Percentiles rank a stretch among this genome's conserved stretches.
Conservation (phyloP, 2,113 vertebrate genomes). For the Illadopsis cleaveri region DNA sequence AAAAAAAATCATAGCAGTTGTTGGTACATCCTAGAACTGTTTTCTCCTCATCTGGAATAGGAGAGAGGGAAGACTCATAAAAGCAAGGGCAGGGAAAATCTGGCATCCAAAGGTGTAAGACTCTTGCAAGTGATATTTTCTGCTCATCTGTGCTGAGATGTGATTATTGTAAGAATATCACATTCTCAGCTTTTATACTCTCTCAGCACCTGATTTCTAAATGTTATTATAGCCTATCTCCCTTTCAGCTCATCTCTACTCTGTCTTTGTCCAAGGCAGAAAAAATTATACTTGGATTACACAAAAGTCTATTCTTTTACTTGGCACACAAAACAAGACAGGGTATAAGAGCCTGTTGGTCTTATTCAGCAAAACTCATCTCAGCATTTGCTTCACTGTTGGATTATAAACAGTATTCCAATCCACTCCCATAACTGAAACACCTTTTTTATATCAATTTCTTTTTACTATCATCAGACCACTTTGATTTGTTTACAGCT, state of each 20-base stretch:
- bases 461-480: background rate
- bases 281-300: background rate
- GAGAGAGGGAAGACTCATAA: background rate
- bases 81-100: background rate
- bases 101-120: background rate
- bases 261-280: background rate
- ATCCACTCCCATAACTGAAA: background rate
- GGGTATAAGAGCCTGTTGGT: background rate
- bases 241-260: background rate
- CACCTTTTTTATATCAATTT: background rate
- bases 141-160: background rate
- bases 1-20: background rate
- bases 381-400: background rate
- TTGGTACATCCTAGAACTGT: background rate
- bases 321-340: background rate
- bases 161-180: background rate
- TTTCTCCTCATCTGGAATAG: background rate
- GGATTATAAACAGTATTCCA: background rate
- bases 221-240: background rate
- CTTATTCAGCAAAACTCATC: background rate
- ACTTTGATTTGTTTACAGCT: background rate
- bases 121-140: background rate
- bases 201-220: background rate
- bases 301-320: constrained; percentile 1
- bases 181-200: background rate